Evolutionary conservation across 2,113 vertebrate genomes (phyloP), one percentile per base, ranked within the genome.

Genomic region (Gasterosteus nipponicus): DNA sequence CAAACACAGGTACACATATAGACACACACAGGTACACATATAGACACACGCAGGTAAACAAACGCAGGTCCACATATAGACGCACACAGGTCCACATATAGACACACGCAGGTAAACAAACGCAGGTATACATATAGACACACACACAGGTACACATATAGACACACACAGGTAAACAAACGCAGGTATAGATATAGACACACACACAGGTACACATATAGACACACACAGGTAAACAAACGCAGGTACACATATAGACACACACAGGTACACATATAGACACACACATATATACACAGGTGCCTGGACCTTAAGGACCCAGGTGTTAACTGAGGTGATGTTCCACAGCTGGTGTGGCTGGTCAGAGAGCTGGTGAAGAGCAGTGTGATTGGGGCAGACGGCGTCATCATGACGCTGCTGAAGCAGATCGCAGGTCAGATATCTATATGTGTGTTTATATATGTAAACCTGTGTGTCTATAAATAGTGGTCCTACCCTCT

Each of bases 351-450:
- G 93, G 95, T 98, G 81, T 99, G 97, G 97, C 39, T 98, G 92
- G 95, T 99, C 26, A 89, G 94, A 84, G 97, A 99, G 87, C 92
- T 99, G 88, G 98, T 99, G 89, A 97, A 98, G 93, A 97, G 95
- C 0, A 94, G 95, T 0, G 95, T 98, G 57, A 92, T 98, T 0
- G 98, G 97, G 7, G 96, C 96, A 0, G 98, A 99, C 0, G 97
- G 97, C 0, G 96, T 97, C 38, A 95, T 97, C 73, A 98, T 99
- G 98, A 98, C 98, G 0, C 94, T 98, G 85, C 96, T 98, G 94
- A 99, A 99, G 75, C 97, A 99, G 92, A 97, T 99, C 0, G 97
- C 98, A 46, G 98, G 98, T 98, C 11, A 46, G 39, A 47, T 14
- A 15, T 8, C 3, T 12, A 9, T 1, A 41, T 47, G 15, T 18